Percentiles rank a stretch among this genome's conserved stretches.
phyloP scores from a whole-genome alignment of 2,113 vertebrate species.

The Cichladusa arquata region DNA sequence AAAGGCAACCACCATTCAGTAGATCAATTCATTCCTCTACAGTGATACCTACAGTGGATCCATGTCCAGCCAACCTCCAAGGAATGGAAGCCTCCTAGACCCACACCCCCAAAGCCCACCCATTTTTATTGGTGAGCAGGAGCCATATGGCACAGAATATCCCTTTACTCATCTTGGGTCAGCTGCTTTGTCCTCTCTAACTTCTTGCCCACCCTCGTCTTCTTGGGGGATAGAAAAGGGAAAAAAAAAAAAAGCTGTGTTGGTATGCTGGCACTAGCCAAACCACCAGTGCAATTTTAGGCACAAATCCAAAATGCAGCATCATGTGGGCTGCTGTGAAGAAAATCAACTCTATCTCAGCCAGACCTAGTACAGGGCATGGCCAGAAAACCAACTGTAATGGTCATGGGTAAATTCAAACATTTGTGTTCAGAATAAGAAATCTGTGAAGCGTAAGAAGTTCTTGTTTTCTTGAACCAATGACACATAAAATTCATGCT shows the following conservation, averaged over 20 bases:
- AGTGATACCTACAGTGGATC: not conserved
- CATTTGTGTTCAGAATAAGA: not conserved
- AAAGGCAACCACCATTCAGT: not conserved
- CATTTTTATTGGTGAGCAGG: not conserved
- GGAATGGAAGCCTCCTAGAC: not conserved
- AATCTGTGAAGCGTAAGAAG: not conserved
- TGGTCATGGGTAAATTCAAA: not conserved
- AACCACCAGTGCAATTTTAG: not conserved
- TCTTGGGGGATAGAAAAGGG: not conserved
- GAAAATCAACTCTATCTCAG: not conserved
- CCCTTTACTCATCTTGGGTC: not conserved
- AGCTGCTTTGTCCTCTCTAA: not conserved
- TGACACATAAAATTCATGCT: not conserved
- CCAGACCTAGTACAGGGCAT: not conserved
- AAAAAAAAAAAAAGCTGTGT: not conserved
- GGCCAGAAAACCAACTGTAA: not conserved
- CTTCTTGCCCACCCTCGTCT: not conserved
- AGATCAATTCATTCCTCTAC: not conserved
- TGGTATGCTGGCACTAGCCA: not conserved
- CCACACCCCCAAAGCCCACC: too few species aligned
- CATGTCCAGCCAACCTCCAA: not conserved
- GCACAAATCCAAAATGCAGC: not conserved
- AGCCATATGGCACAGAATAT: not conserved
- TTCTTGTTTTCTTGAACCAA: not conserved
- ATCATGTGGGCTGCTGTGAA: not conserved